phyloP scores from a whole-genome alignment of 2,113 vertebrate species.

The Grammomys dolichurus region DNA sequence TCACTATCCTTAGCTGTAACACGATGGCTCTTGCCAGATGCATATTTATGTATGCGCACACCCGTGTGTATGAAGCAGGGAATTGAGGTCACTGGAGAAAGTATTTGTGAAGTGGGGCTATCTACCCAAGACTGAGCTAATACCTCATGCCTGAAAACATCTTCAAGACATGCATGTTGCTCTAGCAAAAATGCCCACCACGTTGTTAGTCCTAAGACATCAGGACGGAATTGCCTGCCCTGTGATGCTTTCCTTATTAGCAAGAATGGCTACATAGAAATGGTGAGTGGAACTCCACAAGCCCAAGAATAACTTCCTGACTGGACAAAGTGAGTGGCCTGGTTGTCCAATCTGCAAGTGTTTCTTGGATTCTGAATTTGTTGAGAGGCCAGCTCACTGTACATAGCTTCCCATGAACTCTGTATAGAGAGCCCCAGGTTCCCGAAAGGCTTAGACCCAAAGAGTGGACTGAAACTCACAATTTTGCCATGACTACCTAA shows the following conservation, averaged over 20 bases:
- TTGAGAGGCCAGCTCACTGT: background rate
- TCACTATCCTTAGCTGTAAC: background rate
- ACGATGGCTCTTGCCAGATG: background rate
- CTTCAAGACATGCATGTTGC: background rate
- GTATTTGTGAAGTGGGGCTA: background rate
- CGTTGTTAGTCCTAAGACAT: slow-evolving; percentile 17
- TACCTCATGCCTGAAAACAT: background rate
- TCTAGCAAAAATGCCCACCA: slow-evolving; percentile 17
- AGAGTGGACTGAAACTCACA: slow-evolving; percentile 54
- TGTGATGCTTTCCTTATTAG: slow-evolving; percentile 47
- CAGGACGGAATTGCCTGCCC: background rate
- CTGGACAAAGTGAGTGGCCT: background rate
- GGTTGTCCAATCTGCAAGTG: background rate
- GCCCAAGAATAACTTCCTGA: slow-evolving; percentile 1
- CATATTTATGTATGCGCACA: background rate
- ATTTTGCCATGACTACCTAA: slow-evolving; percentile 74
- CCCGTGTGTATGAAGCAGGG: background rate
- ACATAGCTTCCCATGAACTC: slow-evolving; percentile 20
- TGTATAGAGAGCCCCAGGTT: slow-evolving; percentile 63
- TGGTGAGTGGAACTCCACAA: background rate
- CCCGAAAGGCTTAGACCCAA: background rate
- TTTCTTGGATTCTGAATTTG: background rate
- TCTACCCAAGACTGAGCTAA: background rate
- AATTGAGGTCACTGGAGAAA: background rate
- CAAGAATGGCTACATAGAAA: slow-evolving; percentile 12